Percentiles rank a stretch among this genome's conserved stretches.
Conservation (phyloP, 2,113 vertebrate species). For the Fukomys damarensis region DNA sequence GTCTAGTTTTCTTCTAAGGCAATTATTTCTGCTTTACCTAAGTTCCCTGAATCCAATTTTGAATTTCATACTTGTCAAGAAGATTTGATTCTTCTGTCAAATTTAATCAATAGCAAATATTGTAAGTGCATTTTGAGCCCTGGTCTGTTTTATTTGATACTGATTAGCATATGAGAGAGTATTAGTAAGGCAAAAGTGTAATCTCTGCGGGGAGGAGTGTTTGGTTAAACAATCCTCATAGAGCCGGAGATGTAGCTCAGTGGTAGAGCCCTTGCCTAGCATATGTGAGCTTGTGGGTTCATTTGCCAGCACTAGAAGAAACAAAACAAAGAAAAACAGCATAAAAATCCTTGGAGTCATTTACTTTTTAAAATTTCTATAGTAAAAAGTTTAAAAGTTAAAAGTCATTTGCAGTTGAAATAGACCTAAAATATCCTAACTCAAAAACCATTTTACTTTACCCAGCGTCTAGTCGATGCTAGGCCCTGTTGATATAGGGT, state of each 20-base stretch:
- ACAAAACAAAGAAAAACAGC: neutral
- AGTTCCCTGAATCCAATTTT: neutral
- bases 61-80: neutral
- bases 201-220: neutral
- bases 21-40: neutral
- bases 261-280: neutral
- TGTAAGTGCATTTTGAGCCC: neutral
- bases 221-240: neutral
- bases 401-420: neutral
- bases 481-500: neutral
- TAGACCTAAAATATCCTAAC: neutral
- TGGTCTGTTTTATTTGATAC: neutral
- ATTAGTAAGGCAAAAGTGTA: neutral
- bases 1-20: neutral
- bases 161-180: neutral
- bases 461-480: neutral
- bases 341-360: neutral
- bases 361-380: neutral
- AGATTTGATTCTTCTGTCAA: neutral
- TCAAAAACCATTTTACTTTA: conserved; percentile 29
- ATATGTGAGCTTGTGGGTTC: neutral
- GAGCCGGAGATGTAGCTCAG: neutral
- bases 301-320: neutral
- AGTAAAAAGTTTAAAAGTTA: neutral
- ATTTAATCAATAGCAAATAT: neutral